Conservation (phyloP, 2,888 invertebrate species). For the Tridacna gigas region DNA sequence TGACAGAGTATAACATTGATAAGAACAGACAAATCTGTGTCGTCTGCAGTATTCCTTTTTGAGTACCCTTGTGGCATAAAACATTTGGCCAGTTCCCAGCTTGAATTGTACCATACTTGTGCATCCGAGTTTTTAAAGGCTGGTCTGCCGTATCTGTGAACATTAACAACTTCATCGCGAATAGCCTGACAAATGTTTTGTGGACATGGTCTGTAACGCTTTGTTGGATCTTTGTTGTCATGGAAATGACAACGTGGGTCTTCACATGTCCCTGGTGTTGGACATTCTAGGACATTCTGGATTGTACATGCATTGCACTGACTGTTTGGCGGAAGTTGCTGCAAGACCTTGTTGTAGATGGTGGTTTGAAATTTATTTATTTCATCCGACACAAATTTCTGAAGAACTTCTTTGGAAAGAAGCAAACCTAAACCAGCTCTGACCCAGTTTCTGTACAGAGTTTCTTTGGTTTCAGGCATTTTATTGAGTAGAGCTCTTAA, state of each 20-base stretch:
- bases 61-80: slow-evolving; percentile 1
- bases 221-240: background rate
- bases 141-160: background rate
- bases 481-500: no score
- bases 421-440: slow-evolving; percentile 1
- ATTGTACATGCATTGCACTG: background rate
- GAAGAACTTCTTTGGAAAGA: background rate
- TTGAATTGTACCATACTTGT: background rate
- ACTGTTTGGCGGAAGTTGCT: background rate
- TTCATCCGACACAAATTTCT: background rate
- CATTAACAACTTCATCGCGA: background rate
- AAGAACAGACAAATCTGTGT: slow-evolving; percentile 3
- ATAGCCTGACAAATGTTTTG: background rate
- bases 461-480: background rate
- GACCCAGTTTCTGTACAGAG: slow-evolving; percentile 11
- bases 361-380: background rate
- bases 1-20: background rate
- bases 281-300: background rate
- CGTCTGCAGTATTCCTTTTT: background rate
- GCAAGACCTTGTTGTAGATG: background rate
- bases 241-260: background rate
- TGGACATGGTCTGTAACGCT: background rate
- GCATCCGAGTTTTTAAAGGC: slow-evolving; percentile 3
- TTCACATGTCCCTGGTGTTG: slow-evolving; percentile 6
- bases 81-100: slow-evolving; percentile 17